Conservation (phyloP, 1,140 invertebrate species). For the Platorchestia sp. region DNA sequence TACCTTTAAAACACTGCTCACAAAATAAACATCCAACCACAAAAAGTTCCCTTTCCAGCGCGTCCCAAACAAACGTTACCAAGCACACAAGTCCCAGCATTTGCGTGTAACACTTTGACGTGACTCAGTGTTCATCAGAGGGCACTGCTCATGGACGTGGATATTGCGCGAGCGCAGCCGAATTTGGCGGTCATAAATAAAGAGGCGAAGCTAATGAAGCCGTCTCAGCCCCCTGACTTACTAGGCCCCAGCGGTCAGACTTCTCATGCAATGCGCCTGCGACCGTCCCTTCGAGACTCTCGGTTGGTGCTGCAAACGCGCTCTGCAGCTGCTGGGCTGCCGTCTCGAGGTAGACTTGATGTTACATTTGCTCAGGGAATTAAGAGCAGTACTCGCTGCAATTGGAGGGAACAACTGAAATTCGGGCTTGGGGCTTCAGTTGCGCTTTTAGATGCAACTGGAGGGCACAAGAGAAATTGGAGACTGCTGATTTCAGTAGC, state of each 20-base stretch:
- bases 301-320: background rate
- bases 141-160: background rate
- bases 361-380: background rate
- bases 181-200: constrained; percentile 47
- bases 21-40: background rate
- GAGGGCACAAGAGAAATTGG: background rate
- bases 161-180: constrained; percentile 7
- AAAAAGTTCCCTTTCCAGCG: background rate
- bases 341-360: background rate
- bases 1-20: background rate
- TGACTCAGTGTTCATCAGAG: background rate
- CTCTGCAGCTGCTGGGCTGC: background rate
- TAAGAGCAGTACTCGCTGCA: background rate
- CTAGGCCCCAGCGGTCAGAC: constrained; percentile 40
- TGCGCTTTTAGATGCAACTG: background rate
- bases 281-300: background rate
- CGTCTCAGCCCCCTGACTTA: constrained; percentile 43
- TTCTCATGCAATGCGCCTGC: background rate
- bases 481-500: background rate
- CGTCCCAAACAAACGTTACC: background rate
- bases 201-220: constrained; percentile 49
- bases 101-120: background rate
- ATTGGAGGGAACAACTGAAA: background rate
- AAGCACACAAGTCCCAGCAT: background rate
- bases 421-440: background rate